A percentile compares a stretch with the other conserved stretches of the same genome.
Conservation (phyloP, 2,797 vertebrate species). For the Pangasius sanitwongsei region DNA sequence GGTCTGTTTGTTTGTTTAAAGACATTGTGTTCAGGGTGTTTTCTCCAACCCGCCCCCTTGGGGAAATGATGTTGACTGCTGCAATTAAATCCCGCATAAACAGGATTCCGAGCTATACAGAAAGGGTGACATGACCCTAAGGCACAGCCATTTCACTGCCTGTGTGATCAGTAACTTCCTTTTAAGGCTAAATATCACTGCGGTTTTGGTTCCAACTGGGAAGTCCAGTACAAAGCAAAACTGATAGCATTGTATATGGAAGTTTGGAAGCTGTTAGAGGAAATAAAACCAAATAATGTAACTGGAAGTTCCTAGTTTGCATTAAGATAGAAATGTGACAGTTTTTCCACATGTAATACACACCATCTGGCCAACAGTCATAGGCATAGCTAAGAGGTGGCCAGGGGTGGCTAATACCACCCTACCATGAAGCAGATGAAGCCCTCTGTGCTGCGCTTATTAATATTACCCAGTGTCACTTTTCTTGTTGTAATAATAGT, state of each 20-base stretch:
- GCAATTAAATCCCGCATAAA: constrained; percentile 34
- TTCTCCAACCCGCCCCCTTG: constrained; percentile 46
- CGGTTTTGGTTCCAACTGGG: background rate
- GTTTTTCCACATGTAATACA: background rate
- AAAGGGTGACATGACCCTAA: background rate
- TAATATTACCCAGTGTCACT: background rate
- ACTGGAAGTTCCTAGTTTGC: constrained; percentile 33
- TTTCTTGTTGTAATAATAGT: background rate
- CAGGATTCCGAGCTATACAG: constrained; percentile 12
- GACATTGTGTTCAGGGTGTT: constrained; percentile 62
- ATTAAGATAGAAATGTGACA: background rate
- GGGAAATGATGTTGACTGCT: constrained; percentile 38
- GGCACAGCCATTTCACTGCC: background rate
- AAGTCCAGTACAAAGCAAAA: constrained; percentile 34
- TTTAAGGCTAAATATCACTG: background rate
- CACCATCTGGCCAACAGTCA: background rate
- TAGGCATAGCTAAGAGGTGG: background rate
- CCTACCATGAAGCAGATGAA: background rate
- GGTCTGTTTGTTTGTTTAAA: constrained; percentile 59
- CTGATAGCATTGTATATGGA: background rate
- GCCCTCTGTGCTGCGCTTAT: background rate
- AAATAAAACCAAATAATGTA: constrained; percentile 1
- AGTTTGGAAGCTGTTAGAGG: constrained; percentile 12
- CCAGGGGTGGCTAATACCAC: background rate
- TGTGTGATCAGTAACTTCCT: constrained; percentile 17